Percentiles rank a stretch among this genome's conserved stretches.
Evolutionary conservation across 2,113 vertebrate genomes (phyloP).

Genomic region (Macquaria ambigua): DNA sequence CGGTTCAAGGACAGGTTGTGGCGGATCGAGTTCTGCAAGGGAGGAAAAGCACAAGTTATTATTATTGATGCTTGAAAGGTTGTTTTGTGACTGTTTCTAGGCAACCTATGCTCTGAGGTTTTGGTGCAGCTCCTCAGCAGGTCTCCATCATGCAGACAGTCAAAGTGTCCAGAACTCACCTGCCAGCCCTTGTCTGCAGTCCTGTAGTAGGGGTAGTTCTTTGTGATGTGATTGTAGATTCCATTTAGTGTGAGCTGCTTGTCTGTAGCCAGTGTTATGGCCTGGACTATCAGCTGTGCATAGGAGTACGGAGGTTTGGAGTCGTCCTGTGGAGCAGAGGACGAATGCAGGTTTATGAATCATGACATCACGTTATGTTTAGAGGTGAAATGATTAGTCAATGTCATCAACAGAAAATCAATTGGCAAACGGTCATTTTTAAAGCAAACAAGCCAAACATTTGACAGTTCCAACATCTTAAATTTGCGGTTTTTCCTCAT

Average conservation of each 20-base stretch:
- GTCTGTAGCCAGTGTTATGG: constrained; percentile 94
- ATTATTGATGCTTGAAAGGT: background rate
- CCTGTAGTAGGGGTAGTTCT: constrained; percentile 97
- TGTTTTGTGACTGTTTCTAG: no score
- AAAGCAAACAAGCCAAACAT: no score
- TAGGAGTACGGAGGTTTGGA: constrained; percentile 98
- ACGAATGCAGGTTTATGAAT: background rate
- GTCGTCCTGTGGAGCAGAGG: constrained; percentile 88
- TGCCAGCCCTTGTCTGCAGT: constrained; percentile 99
- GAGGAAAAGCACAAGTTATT: constrained; percentile 22
- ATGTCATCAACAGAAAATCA: no score
- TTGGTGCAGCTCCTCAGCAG: background rate
- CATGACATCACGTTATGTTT: no score
- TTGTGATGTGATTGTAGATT: constrained; percentile 98
- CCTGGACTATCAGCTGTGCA: constrained; percentile 97
- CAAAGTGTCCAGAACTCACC: constrained; percentile 78
- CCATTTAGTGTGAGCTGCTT: constrained; percentile 97
- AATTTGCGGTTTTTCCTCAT: no score
- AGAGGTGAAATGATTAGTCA: no score
- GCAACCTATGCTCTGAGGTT: background rate
- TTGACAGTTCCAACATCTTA: no score
- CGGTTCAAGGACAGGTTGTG: constrained; percentile 99
- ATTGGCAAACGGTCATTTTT: no score
- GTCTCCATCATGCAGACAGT: background rate
- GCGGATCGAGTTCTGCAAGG: constrained; percentile 96